A percentile compares a stretch with the other conserved stretches of the same genome.
Evolutionary conservation across 2,113 vertebrate species (phyloP).

Genomic region (Agelaius tricolor): DNA sequence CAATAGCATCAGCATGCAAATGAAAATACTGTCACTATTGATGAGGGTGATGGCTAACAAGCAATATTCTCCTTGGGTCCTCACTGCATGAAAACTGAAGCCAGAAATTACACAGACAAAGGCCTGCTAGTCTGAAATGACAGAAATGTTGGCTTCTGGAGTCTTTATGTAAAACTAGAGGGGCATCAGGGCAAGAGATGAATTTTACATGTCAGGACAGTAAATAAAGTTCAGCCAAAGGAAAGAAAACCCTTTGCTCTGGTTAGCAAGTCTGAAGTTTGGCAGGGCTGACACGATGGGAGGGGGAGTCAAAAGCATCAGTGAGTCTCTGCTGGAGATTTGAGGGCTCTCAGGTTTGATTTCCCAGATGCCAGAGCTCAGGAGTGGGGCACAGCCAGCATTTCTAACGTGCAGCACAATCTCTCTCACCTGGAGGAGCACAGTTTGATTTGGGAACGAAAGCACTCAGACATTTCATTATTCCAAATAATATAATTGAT

Average conservation of each 20-base stretch:
- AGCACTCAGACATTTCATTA: background rate
- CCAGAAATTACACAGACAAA: background rate
- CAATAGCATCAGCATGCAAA: background rate
- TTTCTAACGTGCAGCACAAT: fast-evolving
- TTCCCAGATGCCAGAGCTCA: background rate
- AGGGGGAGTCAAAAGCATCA: background rate
- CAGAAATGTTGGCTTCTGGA: background rate
- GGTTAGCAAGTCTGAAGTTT: background rate
- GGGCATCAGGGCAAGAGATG: background rate
- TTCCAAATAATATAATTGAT: background rate
- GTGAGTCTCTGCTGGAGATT: background rate
- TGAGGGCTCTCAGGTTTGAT: background rate
- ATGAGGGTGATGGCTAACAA: background rate
- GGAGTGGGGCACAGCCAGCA: background rate
- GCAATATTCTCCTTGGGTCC: background rate
- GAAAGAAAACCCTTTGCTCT: background rate
- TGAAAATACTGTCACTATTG: background rate
- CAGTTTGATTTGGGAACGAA: background rate
- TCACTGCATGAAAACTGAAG: background rate
- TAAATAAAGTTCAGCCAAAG: background rate
- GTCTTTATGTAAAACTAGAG: background rate
- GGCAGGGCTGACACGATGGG: background rate
- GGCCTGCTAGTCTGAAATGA: background rate
- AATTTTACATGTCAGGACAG: background rate
- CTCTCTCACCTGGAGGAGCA: background rate